phyloP scores from a whole-genome alignment of 2,797 vertebrate species.

The Ctenopoma kingsleyae region DNA sequence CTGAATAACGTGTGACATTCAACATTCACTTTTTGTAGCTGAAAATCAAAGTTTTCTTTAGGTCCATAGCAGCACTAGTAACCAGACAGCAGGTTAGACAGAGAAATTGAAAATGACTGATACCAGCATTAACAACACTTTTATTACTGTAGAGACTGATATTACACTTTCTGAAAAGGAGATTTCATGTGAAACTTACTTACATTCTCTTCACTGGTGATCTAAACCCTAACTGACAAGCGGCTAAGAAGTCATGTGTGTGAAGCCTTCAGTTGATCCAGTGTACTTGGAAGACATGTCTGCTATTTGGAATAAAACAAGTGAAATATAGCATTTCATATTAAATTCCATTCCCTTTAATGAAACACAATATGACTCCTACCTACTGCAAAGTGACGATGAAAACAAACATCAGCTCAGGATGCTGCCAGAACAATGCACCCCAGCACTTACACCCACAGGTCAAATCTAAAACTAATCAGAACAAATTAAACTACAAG shows the following conservation, averaged over 20 bases:
- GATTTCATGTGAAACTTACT: slow-evolving; percentile 18
- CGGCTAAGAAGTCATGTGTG: slow-evolving; percentile 2
- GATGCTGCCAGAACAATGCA: slow-evolving; percentile 11
- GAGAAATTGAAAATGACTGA: slow-evolving; percentile 1
- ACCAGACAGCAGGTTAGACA: slow-evolving; percentile 24
- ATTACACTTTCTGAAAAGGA: slow-evolving; percentile 2
- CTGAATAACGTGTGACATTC: slow-evolving; percentile 30
- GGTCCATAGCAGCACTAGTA: slow-evolving; percentile 67
- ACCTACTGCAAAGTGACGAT: slow-evolving; percentile 47
- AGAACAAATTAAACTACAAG: slow-evolving; percentile 42
- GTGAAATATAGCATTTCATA: slow-evolving; percentile 44
- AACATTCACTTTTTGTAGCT: slow-evolving; percentile 24
- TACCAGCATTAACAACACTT: slow-evolving; percentile 8
- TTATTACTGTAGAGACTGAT: not conserved
- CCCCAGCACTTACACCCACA: slow-evolving; percentile 36
- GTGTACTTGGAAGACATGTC: slow-evolving; percentile 17
- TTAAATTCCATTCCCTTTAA: slow-evolving; percentile 36
- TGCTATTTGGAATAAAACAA: slow-evolving; percentile 39
- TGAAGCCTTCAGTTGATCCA: slow-evolving; percentile 12
- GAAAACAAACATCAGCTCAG: slow-evolving; percentile 13
- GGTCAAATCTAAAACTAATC: slow-evolving; percentile 49
- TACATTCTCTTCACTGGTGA: slow-evolving; percentile 37
- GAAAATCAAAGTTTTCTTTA: slow-evolving; percentile 46
- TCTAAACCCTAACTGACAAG: slow-evolving; percentile 12
- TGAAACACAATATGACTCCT: slow-evolving; percentile 34